phyloP scores from a whole-genome alignment of 2,888 invertebrate species.

The Agrochola circellaris region DNA sequence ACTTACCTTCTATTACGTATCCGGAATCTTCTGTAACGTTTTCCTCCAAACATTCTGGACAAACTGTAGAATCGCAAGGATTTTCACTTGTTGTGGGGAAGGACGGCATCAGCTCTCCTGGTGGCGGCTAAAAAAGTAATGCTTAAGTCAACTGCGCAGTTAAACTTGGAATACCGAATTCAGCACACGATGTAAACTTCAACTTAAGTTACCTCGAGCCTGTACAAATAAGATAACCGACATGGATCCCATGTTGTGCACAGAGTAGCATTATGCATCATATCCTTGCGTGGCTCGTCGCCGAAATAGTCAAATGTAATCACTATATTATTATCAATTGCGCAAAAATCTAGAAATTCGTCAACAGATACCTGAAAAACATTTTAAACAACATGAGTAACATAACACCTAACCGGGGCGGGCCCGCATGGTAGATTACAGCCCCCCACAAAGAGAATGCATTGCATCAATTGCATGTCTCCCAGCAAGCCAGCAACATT shows the following conservation, averaged over 20 bases:
- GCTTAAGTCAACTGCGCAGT: slow-evolving; percentile 6
- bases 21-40: slow-evolving; percentile 69
- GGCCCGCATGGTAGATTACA: neutral
- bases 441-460: neutral
- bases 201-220: slow-evolving; percentile 82
- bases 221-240: slow-evolving; percentile 84
- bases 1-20: slow-evolving; percentile 5
- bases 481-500: neutral
- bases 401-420: neutral
- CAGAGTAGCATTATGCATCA: slow-evolving; percentile 86
- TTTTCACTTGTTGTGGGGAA: slow-evolving; percentile 84
- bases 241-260: slow-evolving; percentile 88
- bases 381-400: slow-evolving; percentile 5
- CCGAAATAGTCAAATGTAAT: slow-evolving; percentile 88
- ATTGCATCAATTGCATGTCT: neutral
- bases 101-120: slow-evolving; percentile 81
- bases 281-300: slow-evolving; percentile 87
- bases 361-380: slow-evolving; percentile 77
- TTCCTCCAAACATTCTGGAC: slow-evolving; percentile 84
- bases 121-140: slow-evolving; percentile 78
- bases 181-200: neutral
- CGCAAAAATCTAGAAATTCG: slow-evolving; percentile 82
- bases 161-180: neutral
- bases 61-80: slow-evolving; percentile 85
- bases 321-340: slow-evolving; percentile 86